Evolutionary conservation across 2,113 vertebrate species (phyloP).

Genomic region (Siniperca chuatsi): DNA sequence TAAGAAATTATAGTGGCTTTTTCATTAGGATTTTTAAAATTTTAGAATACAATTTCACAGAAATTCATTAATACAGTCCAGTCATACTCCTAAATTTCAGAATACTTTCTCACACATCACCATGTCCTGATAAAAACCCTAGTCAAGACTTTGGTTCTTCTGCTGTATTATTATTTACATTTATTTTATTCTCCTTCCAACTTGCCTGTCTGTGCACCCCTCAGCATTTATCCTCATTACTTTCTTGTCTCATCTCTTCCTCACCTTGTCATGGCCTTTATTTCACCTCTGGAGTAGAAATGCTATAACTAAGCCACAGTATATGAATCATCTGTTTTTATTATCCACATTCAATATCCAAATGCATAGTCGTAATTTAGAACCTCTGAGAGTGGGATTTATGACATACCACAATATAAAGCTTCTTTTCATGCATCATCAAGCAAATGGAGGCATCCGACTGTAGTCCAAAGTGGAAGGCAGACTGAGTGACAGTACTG

Average conservation of each 20-base stretch:
- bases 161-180: background rate
- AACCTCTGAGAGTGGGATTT: background rate
- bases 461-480: background rate
- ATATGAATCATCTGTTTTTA: constrained; percentile 36
- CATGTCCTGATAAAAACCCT: background rate
- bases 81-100: background rate
- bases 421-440: constrained; percentile 34
- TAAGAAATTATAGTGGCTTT: background rate
- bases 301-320: background rate
- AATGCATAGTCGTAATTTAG: background rate
- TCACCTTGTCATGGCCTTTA: constrained; percentile 16
- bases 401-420: constrained; percentile 20
- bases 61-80: background rate
- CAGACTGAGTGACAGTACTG: constrained; percentile 13
- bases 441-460: constrained; percentile 35
- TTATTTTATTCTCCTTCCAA: background rate
- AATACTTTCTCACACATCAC: background rate
- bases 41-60: background rate
- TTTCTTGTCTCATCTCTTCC: background rate
- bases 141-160: background rate
- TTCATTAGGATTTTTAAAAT: background rate
- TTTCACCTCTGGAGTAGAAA: constrained; percentile 17
- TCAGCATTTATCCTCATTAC: background rate
- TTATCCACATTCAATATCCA: constrained; percentile 10
- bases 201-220: background rate